phyloP scores from a whole-genome alignment of 2,888 invertebrate species.

The Drosophila suboccidentalis region DNA sequence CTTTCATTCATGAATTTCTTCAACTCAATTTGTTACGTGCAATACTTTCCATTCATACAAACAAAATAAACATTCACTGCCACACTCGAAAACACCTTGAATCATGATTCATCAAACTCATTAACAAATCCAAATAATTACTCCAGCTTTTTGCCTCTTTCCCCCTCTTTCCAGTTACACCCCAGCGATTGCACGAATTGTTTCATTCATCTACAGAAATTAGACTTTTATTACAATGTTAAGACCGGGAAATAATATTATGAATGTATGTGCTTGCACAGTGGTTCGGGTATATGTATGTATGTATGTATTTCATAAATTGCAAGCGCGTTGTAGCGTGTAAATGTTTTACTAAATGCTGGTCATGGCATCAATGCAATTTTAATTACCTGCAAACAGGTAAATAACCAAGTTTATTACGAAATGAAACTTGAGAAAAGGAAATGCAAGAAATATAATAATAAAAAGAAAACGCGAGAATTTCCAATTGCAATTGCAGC shows the following conservation, averaged over 20 bases:
- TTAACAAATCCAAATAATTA: constrained; percentile 12
- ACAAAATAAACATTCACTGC: not conserved
- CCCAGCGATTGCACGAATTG: constrained; percentile 16
- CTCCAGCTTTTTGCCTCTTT: not conserved
- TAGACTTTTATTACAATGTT: constrained; percentile 43
- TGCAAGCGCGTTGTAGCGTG: constrained; percentile 63
- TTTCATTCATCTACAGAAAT: constrained; percentile 32
- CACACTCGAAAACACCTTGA: not conserved
- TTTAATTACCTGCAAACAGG: constrained; percentile 54
- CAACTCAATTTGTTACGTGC: not conserved
- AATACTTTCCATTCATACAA: constrained; percentile 7
- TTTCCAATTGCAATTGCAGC: constrained; percentile 34
- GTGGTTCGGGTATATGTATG: constrained; percentile 4
- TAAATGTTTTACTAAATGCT: constrained; percentile 67
- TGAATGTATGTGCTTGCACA: not conserved
- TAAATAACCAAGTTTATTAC: constrained; percentile 38
- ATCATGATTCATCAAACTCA: constrained; percentile 9
- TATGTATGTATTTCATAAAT: constrained; percentile 41
- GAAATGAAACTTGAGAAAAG: constrained; percentile 2
- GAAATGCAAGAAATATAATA: constrained; percentile 7
- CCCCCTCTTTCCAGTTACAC: not conserved
- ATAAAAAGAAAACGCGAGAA: constrained; percentile 17
- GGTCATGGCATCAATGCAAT: constrained; percentile 31
- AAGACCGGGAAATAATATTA: constrained; percentile 7
- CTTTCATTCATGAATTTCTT: not conserved